A percentile compares a stretch with the other conserved stretches of the same genome.
phyloP scores from a whole-genome alignment of 2,113 vertebrate genomes.

The Callocephalon fimbriatum region DNA sequence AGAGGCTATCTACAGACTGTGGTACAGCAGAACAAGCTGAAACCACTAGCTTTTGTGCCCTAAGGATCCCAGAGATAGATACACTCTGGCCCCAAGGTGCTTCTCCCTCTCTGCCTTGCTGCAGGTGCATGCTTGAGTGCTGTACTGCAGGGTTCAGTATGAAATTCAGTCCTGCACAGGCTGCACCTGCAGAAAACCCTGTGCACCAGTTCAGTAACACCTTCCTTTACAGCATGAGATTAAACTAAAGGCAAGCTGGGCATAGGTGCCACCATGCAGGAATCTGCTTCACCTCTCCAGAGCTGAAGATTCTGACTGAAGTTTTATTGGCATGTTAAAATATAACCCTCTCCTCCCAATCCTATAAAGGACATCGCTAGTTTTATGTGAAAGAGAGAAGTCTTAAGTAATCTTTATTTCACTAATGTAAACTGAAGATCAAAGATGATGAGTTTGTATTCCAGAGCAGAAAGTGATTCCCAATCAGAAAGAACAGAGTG shows the following conservation, averaged over 20 bases:
- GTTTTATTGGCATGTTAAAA: not conserved
- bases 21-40: not conserved
- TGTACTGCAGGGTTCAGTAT: not conserved
- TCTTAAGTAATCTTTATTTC: not conserved
- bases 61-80: not conserved
- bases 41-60: not conserved
- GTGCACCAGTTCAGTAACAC: not conserved
- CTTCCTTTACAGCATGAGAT: not conserved
- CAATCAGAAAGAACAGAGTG: not conserved
- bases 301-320: not conserved
- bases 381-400: not conserved
- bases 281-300: not conserved
- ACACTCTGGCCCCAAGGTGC: accelerated
- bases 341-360: not conserved
- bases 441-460: not conserved
- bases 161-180: not conserved
- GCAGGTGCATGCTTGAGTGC: not conserved
- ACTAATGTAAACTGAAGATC: not conserved
- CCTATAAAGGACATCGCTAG: not conserved
- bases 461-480: not conserved
- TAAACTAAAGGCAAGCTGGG: not conserved
- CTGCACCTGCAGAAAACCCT: not conserved
- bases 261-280: not conserved
- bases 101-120: not conserved
- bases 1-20: accelerated